Conservation (phyloP, 2,888 invertebrate species). For the Apocheima hispidaria region DNA sequence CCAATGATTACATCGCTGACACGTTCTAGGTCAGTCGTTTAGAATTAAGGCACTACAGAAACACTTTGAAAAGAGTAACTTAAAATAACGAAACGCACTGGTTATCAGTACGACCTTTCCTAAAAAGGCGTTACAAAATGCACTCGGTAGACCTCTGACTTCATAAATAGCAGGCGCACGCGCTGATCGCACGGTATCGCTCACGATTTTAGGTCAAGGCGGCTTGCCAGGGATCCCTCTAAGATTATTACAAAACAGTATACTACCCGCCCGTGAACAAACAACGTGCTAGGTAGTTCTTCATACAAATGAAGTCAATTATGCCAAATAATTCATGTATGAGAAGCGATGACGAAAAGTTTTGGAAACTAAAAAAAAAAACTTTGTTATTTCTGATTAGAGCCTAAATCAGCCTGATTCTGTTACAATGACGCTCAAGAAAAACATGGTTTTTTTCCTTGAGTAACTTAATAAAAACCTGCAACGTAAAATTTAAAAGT, state of each 20-base stretch:
- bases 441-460: no score
- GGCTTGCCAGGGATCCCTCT: slow-evolving; percentile 68
- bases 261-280: slow-evolving; percentile 27
- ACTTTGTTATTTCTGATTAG: background rate
- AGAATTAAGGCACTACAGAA: slow-evolving; percentile 4
- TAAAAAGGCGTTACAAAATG: slow-evolving; percentile 43
- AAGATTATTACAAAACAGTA: slow-evolving; percentile 70
- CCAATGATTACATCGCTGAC: slow-evolving; percentile 12
- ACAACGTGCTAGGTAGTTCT: no score
- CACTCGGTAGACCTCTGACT: slow-evolving; percentile 60
- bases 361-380: background rate
- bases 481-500: no score
- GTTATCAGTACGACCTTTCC: slow-evolving; percentile 42
- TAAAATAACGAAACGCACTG: slow-evolving; percentile 20
- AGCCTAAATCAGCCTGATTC: background rate
- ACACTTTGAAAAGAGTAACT: background rate
- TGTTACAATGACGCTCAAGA: background rate
- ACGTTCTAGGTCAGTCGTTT: slow-evolving; percentile 16
- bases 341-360: background rate
- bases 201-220: slow-evolving; percentile 83
- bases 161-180: slow-evolving; percentile 59
- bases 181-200: slow-evolving; percentile 53
- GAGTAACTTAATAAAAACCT: no score
- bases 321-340: background rate
- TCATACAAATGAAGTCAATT: background rate